Evolutionary conservation across 2,797 vertebrate species (phyloP), one percentile per base, ranked within the genome.

Genomic region (Loriculus beryllinus): DNA sequence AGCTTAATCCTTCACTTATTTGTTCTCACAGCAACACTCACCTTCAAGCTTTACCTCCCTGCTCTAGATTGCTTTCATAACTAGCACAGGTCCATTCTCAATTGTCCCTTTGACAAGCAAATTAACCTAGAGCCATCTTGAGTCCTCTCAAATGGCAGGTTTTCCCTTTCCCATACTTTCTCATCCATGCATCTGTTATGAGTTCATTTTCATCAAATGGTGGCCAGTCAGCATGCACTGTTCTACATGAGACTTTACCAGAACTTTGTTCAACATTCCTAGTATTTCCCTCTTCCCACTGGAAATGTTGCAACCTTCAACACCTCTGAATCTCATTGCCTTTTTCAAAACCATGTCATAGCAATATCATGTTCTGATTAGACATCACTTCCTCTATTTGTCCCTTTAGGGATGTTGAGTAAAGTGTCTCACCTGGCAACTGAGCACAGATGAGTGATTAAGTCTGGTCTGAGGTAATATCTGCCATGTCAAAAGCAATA

Each of bases 401-500:
- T 62, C 51, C 22, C 37, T 54, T 52, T 64, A 29, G 6, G 63
- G 5, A 23, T 25, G 5, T 21, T 9, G 47, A 28, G 20, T 20
- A 14, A 39, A 67, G 8, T 4, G 2, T 35, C 92, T 94, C 69
- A 97, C 91, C 80, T 47, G 7, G 19, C 45, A 47, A 74, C 83
- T 64, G 39, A 97, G 88, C 23, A 47, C 39, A 82, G 97, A 97
- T 15, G 3, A 70, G 23, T 93, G 74, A 43, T 16, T 95, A 59
- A 71, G 39, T 79, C 21, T 91, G 82, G 18, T 88, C 92, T 20
- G 71, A 80, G n/a, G 74, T 83, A 81, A 91, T 93, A 87, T 75
- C 95, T 64, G 56, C 88, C 65, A 96, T 69, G 78, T 97, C 94
- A 93, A 97, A 97, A 59, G 93, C 75, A 67, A 93, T 25, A 18